A percentile compares a stretch with the other conserved stretches of the same genome.
Conservation (phyloP, 2,888 invertebrate genomes). For the Arctia plantaginis region DNA sequence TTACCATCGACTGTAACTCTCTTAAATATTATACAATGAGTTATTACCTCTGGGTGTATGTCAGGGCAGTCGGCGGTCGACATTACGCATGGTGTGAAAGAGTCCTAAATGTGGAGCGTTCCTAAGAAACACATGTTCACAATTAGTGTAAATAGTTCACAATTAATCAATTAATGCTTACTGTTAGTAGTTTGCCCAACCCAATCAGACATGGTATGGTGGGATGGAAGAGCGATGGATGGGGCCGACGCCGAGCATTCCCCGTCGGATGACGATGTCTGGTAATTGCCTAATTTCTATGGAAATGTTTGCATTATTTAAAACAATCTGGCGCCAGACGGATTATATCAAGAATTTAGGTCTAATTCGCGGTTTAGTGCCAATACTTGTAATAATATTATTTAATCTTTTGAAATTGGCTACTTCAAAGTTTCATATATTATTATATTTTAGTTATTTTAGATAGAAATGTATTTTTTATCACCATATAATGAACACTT, state of each 20-base stretch:
- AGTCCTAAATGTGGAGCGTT: slow-evolving; percentile 15
- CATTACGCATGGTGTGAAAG: slow-evolving; percentile 20
- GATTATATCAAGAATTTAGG: neutral
- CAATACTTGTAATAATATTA: neutral
- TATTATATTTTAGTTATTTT: neutral
- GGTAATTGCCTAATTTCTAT: slow-evolving; percentile 83
- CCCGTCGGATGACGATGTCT: slow-evolving; percentile 87
- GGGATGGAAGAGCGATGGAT: slow-evolving; percentile 84
- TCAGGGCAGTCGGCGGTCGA: slow-evolving; percentile 19
- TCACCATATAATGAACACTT: neutral
- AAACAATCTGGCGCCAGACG: slow-evolving; percentile 10
- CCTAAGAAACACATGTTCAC: slow-evolving; percentile 18
- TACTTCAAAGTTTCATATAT: neutral
- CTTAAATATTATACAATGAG: slow-evolving; percentile 15
- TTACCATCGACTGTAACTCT: slow-evolving; percentile 2
- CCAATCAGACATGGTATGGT: slow-evolving; percentile 92
- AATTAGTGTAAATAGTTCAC: slow-evolving; percentile 23
- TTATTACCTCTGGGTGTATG: slow-evolving; percentile 15
- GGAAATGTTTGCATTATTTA: slow-evolving; percentile 58
- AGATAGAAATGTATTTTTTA: neutral
- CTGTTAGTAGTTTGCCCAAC: slow-evolving; percentile 96
- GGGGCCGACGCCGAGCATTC: slow-evolving; percentile 89
- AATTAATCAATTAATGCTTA: slow-evolving; percentile 68
- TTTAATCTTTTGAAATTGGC: neutral
- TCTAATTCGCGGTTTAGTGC: neutral